Evolutionary conservation across 2,113 vertebrate species (phyloP).

Genomic region (Lepisosteus oculatus): DNA sequence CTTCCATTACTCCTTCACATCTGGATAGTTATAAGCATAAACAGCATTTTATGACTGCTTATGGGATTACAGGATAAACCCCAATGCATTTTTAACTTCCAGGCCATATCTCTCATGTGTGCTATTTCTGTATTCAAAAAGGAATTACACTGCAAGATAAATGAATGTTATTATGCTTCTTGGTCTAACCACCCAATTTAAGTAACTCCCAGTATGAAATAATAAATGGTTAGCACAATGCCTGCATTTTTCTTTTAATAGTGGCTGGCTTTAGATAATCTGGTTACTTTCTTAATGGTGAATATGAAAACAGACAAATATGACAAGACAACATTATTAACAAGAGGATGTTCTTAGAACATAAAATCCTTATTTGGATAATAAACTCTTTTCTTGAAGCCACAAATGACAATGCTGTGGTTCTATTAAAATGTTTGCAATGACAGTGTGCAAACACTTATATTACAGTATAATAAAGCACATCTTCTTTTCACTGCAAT

Average conservation of each 20-base stretch:
- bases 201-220: conserved; percentile 13
- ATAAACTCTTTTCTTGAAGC: too few relatives aligned
- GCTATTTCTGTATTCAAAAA: conserved; percentile 20
- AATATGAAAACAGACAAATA: background rate
- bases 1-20: conserved; percentile 13
- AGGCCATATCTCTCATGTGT: background rate
- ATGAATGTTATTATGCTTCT: conserved; percentile 14
- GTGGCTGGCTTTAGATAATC: background rate
- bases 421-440: too few relatives aligned
- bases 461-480: too few relatives aligned
- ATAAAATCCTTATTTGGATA: too few relatives aligned
- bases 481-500: too few relatives aligned
- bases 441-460: too few relatives aligned
- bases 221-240: conserved; percentile 10
- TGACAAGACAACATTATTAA: background rate
- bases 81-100: background rate
- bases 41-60: conserved; percentile 9
- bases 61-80: conserved; percentile 11
- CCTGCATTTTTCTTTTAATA: background rate
- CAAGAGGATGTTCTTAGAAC: background rate
- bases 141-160: conserved; percentile 20
- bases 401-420: too few relatives aligned
- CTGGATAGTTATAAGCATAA: conserved; percentile 17
- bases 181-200: conserved; percentile 9
- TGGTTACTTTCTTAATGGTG: background rate